Evolutionary conservation across 1,140 invertebrate species (phyloP), one percentile per base, ranked within the genome.

Genomic region (Drosophila equinoxialis): DNA sequence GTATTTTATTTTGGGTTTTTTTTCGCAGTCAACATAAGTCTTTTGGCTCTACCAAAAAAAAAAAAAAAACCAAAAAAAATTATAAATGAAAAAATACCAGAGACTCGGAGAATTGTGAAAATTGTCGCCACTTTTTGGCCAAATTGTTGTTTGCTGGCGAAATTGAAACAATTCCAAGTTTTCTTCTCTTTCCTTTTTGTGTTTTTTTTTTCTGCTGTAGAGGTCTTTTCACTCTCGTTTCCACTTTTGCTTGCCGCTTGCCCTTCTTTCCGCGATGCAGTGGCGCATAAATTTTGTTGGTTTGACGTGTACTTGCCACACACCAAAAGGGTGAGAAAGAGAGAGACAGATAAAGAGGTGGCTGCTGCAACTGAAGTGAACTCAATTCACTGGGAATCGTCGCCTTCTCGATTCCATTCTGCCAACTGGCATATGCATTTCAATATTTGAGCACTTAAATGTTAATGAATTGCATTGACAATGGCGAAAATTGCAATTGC

Each of bases 31-130:
- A 51, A 11, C 45, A 51, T 51, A 51, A 51, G 45, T 51, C 45
- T 51, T 51, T 51, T 51, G 45, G 45, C 17, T 54, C 30, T n/a
- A 6, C 5, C 14, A 10, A 39, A 30, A 62, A 63, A 30, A 30
- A 30, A 30, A 77, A 84, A 82, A 30, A 30, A 30, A 30, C 5
- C 5, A 30, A 5, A 30, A 30, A 77, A 84, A 82, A 87, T 79
- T 79, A 87, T 82, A 87, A 87, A 87, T 86, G 79, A 83, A 86
- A 86, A 86, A 86, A 86, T 86, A 79, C 83, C 83, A 77, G 69
- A 65, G 67, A 71, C 14, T 37, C 55, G 10, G 20, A 59, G 61
- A 54, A 48, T 51, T 20, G 45, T 51, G 45, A 70, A 71, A 87
- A 79, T 87, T 87, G 82, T 87, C 83, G 72, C 79, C 72, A 72